Base-by-base conservation (phyloP, 2,797 vertebrate species). In the Allochrocebus solatus region DNA sequence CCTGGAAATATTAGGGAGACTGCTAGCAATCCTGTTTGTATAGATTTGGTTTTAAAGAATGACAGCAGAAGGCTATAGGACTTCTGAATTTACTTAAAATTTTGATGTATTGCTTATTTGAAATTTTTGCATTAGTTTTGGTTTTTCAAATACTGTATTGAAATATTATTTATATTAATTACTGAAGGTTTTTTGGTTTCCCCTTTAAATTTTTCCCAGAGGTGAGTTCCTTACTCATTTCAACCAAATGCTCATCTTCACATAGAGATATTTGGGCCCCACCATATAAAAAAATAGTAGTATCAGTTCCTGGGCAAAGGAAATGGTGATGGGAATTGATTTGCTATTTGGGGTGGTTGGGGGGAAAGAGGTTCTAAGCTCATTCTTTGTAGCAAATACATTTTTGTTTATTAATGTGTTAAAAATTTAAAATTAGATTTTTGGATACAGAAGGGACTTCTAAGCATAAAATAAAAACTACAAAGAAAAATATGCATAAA, bases 41-140 rank as follows among this genome's bases (percentile, higher is more conserved):
- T 76, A 82, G 41, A 81, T 91, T 95, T 92, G 89, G 75, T 79
- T 93, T 92, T 30, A 74, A 96, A 95, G 39, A 48, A 79, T 48
- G 92, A 26, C 43, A 26, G 43, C 30, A 36, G 55, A 72, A 90
- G 39, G 2, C 17, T 59, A 19, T 41, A 59, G 28, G 28, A 88
- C 41, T 64, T 81, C 30, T 94, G 22, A 79, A 8, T 94, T 76
- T 91, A 80, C n/a, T 90, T 83, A 83, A 83, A 94, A 70, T 61
- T 50, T 90, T 80, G 24, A 85, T 33, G 28, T 41, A n/a, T 61
- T 81, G 16, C 5, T 87, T 6, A 48, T 92, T 39, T 39, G 46
- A 11, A 76, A 83, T 2, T 81, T 94, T 84, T 91, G 22, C 26
- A 53, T 85, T 84, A 57, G 30, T 95, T 91, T 91, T 83, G 21